Percentiles rank a stretch among this genome's conserved stretches.
Conservation (phyloP, 1,140 invertebrate genomes). For the Bombyx mori region DNA sequence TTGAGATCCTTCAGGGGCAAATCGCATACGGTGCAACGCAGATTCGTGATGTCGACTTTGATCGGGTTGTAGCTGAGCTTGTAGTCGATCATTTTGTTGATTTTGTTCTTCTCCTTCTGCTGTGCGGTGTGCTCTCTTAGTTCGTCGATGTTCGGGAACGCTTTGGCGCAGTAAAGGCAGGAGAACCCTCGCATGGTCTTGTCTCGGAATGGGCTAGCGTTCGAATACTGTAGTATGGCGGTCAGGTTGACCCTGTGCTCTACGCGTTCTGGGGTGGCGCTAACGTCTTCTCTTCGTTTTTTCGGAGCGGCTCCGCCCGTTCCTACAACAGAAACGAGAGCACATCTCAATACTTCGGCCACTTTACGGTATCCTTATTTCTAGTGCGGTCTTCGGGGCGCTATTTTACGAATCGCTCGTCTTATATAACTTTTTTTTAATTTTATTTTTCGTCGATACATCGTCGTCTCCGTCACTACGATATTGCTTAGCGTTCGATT, state of each 20-base stretch:
- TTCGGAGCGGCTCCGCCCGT: slow-evolving; percentile 42
- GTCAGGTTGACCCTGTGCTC: slow-evolving; percentile 63
- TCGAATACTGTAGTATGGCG: slow-evolving; percentile 57
- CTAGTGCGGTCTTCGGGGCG: slow-evolving; percentile 7
- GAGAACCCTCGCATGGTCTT: slow-evolving; percentile 59
- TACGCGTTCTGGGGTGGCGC: slow-evolving; percentile 58
- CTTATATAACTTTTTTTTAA: no score
- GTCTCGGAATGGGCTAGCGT: slow-evolving; percentile 58
- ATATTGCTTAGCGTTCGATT: no score
- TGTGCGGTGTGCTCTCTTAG: slow-evolving; percentile 45
- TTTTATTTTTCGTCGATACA: no score
- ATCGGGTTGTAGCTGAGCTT: slow-evolving; percentile 63
- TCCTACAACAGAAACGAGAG: slow-evolving; percentile 66
- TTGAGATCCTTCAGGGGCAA: slow-evolving; percentile 42
- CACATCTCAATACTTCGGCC: slow-evolving; percentile 57
- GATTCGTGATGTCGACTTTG: slow-evolving; percentile 56
- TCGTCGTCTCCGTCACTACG: no score
- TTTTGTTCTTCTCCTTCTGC: slow-evolving; percentile 50
- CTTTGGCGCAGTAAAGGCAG: slow-evolving; percentile 57
- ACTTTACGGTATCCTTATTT: slow-evolving; percentile 31
- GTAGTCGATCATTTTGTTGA: slow-evolving; percentile 58
- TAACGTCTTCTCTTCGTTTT: slow-evolving; percentile 51
- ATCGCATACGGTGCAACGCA: slow-evolving; percentile 44
- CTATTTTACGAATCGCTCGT: no score
- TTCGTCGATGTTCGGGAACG: slow-evolving; percentile 45